Evolutionary conservation across 2,113 vertebrate species (phyloP).

Genomic region (Cavia aperea): DNA sequence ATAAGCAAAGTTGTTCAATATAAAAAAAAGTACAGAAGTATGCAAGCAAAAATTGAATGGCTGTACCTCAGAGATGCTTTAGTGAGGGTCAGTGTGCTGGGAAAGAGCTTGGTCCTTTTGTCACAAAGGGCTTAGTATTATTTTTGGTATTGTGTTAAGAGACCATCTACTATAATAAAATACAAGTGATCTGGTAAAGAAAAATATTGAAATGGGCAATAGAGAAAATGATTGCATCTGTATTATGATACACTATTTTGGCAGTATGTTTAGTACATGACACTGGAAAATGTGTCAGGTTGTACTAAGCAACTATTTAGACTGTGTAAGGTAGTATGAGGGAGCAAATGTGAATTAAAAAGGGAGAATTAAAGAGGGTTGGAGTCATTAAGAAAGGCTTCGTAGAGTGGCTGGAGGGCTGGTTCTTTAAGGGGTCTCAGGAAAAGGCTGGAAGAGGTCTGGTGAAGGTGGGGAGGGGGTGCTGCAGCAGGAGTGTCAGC

Average conservation of each 20-base stretch:
- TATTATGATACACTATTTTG: background rate
- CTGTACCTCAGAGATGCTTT: background rate
- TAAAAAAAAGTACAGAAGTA: background rate
- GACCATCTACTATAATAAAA: constrained; percentile 2
- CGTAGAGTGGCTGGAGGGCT: background rate
- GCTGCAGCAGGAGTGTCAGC: background rate
- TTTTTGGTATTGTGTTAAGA: background rate
- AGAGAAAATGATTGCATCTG: constrained; percentile 4
- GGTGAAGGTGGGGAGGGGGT: background rate
- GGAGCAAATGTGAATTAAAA: background rate
- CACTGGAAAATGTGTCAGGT: background rate
- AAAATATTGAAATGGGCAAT: background rate
- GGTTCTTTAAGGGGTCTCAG: background rate
- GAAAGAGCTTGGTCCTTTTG: background rate
- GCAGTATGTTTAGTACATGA: background rate
- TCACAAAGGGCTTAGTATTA: background rate
- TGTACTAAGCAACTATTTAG: constrained; percentile 7
- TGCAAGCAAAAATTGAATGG: background rate
- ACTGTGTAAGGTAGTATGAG: background rate
- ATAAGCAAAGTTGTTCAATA: background rate
- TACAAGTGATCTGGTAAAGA: background rate
- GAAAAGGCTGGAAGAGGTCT: background rate
- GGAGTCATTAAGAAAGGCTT: background rate
- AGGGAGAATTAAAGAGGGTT: background rate
- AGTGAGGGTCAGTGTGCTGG: background rate